Percentiles rank a stretch among this genome's conserved stretches.
These are phyloP conservation scores for Lepidotrigona ventralis DNA, from an alignment of 1,140 invertebrate genomes.

Conservation along the genomic window DNA sequence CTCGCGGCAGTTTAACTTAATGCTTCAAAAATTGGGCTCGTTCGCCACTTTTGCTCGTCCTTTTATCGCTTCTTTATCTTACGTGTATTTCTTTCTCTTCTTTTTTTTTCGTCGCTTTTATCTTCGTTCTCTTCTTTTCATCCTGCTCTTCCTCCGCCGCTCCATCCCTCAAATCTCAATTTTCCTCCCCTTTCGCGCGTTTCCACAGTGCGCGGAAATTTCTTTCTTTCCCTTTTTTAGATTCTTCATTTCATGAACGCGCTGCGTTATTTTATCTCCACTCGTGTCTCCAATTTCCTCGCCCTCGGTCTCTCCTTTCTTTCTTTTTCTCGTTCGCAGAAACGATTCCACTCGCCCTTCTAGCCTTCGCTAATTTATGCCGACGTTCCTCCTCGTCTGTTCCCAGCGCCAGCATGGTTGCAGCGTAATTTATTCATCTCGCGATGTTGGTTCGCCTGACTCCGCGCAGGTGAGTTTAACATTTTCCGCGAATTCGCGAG, in stretches of 20 bases:
- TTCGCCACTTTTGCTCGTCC: not conserved
- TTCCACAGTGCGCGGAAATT: not conserved
- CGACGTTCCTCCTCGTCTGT: not conserved
- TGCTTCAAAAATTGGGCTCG: conserved; percentile 10
- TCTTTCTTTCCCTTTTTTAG: too few relatives aligned
- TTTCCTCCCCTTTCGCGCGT: not conserved
- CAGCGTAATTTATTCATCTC: not conserved
- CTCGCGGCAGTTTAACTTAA: conserved; percentile 22
- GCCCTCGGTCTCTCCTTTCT: not conserved
- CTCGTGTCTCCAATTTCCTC: not conserved
- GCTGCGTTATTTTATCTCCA: not conserved
- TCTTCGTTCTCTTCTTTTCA: not conserved
- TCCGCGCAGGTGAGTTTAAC: not conserved
- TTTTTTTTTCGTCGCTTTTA: not conserved
- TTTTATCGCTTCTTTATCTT: too few relatives aligned
- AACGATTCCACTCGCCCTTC: not conserved
- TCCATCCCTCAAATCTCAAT: not conserved
- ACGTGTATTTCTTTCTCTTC: not conserved
- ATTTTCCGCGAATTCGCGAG: not conserved
- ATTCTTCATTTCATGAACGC: not conserved
- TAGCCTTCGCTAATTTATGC: not conserved
- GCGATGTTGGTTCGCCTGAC: not conserved
- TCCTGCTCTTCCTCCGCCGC: not conserved
- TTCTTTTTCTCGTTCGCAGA: too few relatives aligned
- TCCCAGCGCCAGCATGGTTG: not conserved